phyloP scores from a whole-genome alignment of 2,888 invertebrate genomes.

The Drymonia ruficornis region DNA sequence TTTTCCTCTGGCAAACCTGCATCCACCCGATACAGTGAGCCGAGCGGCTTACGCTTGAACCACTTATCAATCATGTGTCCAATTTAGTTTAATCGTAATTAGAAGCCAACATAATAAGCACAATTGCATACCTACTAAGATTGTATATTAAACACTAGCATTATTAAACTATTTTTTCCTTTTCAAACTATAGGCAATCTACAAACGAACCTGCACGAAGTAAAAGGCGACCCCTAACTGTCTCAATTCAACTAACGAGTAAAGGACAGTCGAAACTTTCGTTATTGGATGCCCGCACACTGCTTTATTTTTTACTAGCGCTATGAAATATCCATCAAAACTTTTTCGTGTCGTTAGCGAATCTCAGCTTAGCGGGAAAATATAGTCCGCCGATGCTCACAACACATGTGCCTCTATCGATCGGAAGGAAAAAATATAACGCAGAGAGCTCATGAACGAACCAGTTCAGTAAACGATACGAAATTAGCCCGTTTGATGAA shows the following conservation, averaged over 20 bases:
- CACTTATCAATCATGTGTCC: too few relatives aligned
- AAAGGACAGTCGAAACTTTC: constrained; percentile 50
- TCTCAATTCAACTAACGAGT: constrained; percentile 37
- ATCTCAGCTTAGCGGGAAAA: constrained; percentile 52
- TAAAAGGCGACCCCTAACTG: constrained; percentile 22
- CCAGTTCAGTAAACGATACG: neutral
- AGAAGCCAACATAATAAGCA: too few relatives aligned
- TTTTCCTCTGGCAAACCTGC: too few relatives aligned
- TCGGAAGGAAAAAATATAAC: constrained; percentile 13
- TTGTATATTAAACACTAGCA: too few relatives aligned
- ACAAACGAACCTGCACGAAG: neutral
- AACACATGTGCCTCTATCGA: constrained; percentile 44
- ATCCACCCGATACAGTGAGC: too few relatives aligned
- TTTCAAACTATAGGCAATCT: too few relatives aligned
- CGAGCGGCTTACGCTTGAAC: too few relatives aligned
- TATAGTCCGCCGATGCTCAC: constrained; percentile 42
- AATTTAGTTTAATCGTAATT: too few relatives aligned
- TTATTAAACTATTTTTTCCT: too few relatives aligned
- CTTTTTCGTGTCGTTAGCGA: constrained; percentile 76
- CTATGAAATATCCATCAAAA: constrained; percentile 75
- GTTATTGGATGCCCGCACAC: constrained; percentile 61
- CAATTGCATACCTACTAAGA: too few relatives aligned
- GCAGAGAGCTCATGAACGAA: neutral
- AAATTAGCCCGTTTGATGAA: neutral
- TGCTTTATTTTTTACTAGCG: constrained; percentile 58